Evolutionary conservation across 2,888 invertebrate species (phyloP).

Genomic region (Drosophila borealis): DNA sequence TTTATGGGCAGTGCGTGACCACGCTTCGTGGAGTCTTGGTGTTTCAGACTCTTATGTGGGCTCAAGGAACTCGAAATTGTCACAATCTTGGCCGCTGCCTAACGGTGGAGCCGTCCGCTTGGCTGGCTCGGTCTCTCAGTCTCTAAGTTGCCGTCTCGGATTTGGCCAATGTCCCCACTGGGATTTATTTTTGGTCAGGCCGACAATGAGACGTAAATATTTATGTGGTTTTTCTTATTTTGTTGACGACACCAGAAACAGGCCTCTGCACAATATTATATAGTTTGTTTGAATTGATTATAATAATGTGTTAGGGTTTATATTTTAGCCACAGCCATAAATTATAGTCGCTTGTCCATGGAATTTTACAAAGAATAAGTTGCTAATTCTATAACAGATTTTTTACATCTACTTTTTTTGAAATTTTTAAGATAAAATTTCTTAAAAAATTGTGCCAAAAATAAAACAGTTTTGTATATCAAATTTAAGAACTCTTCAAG

Average conservation of each 20-base stretch:
- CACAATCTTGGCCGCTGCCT: conserved; percentile 61
- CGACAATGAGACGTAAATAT: conserved; percentile 54
- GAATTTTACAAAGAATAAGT: too few species aligned
- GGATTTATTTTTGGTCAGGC: conserved; percentile 56
- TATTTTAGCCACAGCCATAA: too few species aligned
- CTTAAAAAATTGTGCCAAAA: too few species aligned
- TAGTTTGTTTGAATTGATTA: conserved; percentile 1
- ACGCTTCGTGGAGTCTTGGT: conserved; percentile 16
- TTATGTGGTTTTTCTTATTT: conserved; percentile 34
- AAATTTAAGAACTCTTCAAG: too few species aligned
- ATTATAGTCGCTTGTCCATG: too few species aligned
- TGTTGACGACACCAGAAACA: neutral
- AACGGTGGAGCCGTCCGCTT: conserved; percentile 59
- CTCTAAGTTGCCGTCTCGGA: conserved; percentile 8
- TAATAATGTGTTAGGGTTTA: neutral
- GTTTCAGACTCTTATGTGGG: conserved; percentile 64
- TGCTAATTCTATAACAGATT: too few species aligned
- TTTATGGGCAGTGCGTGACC: conserved; percentile 77
- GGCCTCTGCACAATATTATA: neutral
- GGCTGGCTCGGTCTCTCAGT: conserved; percentile 1
- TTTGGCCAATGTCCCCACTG: conserved; percentile 22
- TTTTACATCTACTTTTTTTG: too few species aligned
- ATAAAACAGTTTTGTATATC: too few species aligned
- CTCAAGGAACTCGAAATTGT: conserved; percentile 79
- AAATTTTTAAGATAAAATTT: too few species aligned